Evolutionary conservation across 2,797 vertebrate species (phyloP).

Genomic region (Takifugu ocellatus): DNA sequence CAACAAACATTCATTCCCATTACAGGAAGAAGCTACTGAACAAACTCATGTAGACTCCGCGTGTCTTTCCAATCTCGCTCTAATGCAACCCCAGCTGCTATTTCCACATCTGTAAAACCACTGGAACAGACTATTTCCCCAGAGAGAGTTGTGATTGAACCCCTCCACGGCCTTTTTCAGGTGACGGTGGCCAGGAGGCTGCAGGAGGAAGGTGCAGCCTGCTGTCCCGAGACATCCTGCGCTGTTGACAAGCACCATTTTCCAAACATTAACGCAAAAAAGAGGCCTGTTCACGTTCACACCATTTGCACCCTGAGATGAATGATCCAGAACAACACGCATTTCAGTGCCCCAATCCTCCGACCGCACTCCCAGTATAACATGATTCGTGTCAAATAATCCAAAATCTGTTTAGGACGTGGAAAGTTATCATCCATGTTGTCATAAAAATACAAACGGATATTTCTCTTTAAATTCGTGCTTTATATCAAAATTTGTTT

Average conservation of each 20-base stretch:
- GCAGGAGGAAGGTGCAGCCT: conserved; percentile 60
- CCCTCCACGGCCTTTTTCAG: conserved; percentile 29
- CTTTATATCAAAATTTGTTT: conserved; percentile 77
- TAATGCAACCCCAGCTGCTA: conserved; percentile 70
- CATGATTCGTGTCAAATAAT: conserved; percentile 69
- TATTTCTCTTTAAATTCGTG: conserved; percentile 50
- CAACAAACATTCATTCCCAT: conserved; percentile 77
- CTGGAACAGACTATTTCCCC: conserved; percentile 53
- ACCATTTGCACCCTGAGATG: conserved; percentile 81
- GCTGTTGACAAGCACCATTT: conserved; percentile 45
- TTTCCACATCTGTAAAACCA: conserved; percentile 69
- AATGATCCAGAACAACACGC: conserved; percentile 74
- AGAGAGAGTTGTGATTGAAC: conserved; percentile 47
- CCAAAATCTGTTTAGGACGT: conserved; percentile 69
- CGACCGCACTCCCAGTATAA: conserved; percentile 37
- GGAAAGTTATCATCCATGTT: conserved; percentile 66
- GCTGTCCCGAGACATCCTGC: conserved; percentile 40
- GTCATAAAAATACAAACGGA: conserved; percentile 84
- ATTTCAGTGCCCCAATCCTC: conserved; percentile 60
- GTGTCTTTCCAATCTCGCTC: conserved; percentile 57
- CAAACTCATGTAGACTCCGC: conserved; percentile 71
- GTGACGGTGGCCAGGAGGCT: conserved; percentile 38
- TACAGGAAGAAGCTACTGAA: conserved; percentile 83
- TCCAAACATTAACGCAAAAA: conserved; percentile 51
- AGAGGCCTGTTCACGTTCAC: conserved; percentile 71